phyloP scores from a whole-genome alignment of 2,797 vertebrate genomes.

The Pipistrellus pipistrellus region DNA sequence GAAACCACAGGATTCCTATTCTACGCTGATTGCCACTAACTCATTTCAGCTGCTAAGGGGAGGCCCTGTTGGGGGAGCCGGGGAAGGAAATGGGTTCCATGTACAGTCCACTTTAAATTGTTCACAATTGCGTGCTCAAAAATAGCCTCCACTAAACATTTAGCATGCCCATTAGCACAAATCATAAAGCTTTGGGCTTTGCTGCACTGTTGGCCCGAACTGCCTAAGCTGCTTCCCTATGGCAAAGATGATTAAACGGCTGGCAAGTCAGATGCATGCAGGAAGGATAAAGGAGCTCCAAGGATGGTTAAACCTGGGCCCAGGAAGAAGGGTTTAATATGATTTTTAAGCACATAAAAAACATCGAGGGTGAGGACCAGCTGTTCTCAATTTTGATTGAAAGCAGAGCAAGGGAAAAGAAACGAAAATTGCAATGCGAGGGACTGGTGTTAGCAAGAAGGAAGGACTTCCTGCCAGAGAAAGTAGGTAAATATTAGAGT shows the following conservation, averaged over 20 bases:
- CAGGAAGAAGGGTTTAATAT: slow-evolving; percentile 65
- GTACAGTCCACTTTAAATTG: slow-evolving; percentile 80
- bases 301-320: slow-evolving; percentile 72
- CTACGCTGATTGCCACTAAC: slow-evolving; percentile 76
- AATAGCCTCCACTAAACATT: slow-evolving; percentile 75
- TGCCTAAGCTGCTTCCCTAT: slow-evolving; percentile 57
- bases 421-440: slow-evolving; percentile 65
- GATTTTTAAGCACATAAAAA: slow-evolving; percentile 69
- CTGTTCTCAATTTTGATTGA: slow-evolving; percentile 78
- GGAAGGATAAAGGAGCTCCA: slow-evolving; percentile 61
- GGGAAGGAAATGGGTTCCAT: slow-evolving; percentile 78
- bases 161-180: slow-evolving; percentile 70
- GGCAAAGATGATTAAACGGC: slow-evolving; percentile 70
- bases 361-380: slow-evolving; percentile 58
- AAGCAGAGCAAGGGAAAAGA: slow-evolving; percentile 59
- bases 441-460: slow-evolving; percentile 69
- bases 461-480: slow-evolving; percentile 74
- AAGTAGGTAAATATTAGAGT: slow-evolving; percentile 70
- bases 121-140: slow-evolving; percentile 72
- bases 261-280: slow-evolving; percentile 51
- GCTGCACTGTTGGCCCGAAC: slow-evolving; percentile 35
- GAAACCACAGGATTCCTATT: slow-evolving; percentile 80
- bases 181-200: slow-evolving; percentile 62
- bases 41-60: slow-evolving; percentile 80
- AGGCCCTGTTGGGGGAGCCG: slow-evolving; percentile 71